Percentiles rank a stretch among this genome's conserved stretches.
These are phyloP conservation scores for Cephalotes varians DNA, from an alignment of 2,888 invertebrate species.

Conservation along the genomic window DNA sequence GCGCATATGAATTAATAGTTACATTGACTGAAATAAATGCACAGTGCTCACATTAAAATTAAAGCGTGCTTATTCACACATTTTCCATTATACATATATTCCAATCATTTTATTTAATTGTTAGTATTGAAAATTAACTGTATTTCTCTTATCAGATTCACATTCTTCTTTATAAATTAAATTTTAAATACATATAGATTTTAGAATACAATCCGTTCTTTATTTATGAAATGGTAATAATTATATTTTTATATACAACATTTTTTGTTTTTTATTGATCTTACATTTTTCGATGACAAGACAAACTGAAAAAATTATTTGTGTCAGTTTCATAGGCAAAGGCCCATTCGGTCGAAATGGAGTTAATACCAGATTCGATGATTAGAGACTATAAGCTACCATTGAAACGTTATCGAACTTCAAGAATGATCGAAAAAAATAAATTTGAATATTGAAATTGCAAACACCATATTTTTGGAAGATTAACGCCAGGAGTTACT, in stretches of 20 bases:
- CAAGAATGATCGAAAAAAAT: too few relatives aligned
- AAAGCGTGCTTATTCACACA: constrained; percentile 72
- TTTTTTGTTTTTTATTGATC: neutral
- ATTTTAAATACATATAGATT: neutral
- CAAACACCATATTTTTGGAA: too few relatives aligned
- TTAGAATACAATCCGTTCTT: neutral
- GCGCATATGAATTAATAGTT: constrained; percentile 23
- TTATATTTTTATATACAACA: neutral
- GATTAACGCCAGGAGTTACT: too few relatives aligned
- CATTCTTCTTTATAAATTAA: neutral
- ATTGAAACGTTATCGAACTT: too few relatives aligned
- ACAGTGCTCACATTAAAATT: constrained; percentile 68
- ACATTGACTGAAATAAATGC: constrained; percentile 15
- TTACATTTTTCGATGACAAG: neutral
- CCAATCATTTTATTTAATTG: neutral
- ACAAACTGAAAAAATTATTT: neutral
- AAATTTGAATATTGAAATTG: too few relatives aligned
- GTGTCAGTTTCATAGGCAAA: too few relatives aligned
- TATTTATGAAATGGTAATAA: neutral
- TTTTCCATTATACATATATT: neutral
- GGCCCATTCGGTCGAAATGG: too few relatives aligned
- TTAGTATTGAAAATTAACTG: neutral
- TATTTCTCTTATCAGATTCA: neutral
- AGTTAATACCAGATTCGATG: too few relatives aligned
- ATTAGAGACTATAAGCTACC: too few relatives aligned